Evolutionary conservation across 2,797 vertebrate species (phyloP).

Genomic region (Manis javanica): DNA sequence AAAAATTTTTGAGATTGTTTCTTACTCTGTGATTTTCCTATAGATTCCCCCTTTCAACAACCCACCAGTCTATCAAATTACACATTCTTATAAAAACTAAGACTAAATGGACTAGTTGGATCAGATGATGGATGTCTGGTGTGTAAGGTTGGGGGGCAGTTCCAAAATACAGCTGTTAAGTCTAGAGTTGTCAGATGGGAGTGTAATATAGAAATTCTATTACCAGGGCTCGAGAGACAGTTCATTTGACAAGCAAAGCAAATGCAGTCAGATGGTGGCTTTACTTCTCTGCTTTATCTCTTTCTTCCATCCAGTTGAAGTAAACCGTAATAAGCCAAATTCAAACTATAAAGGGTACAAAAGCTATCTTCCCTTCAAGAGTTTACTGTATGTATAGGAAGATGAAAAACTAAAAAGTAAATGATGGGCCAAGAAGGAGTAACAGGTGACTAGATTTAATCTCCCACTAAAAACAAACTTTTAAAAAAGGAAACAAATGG

Average conservation of each 20-base stretch:
- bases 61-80: background rate
- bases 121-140: background rate
- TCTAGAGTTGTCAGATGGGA: background rate
- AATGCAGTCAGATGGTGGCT: background rate
- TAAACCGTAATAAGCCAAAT: conserved; percentile 17
- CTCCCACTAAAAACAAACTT: background rate
- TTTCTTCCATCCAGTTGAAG: background rate
- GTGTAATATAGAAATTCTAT: background rate
- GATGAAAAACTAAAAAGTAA: conserved; percentile 3
- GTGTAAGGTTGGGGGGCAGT: background rate
- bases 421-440: background rate
- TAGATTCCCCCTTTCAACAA: background rate
- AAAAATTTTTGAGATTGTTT: background rate
- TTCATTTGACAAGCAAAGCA: background rate
- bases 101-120: background rate
- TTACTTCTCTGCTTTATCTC: background rate
- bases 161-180: background rate
- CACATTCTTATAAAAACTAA: conserved; percentile 29
- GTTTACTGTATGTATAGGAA: conserved; percentile 26
- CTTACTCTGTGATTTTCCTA: background rate
- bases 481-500: background rate
- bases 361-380: conserved; percentile 14
- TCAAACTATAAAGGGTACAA: background rate
- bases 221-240: background rate
- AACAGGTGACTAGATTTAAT: background rate